A percentile compares a stretch with the other conserved stretches of the same genome.
These are phyloP conservation scores for Papilio glaucus DNA, from an alignment of 1,140 invertebrate species.

Conservation along the genomic window DNA sequence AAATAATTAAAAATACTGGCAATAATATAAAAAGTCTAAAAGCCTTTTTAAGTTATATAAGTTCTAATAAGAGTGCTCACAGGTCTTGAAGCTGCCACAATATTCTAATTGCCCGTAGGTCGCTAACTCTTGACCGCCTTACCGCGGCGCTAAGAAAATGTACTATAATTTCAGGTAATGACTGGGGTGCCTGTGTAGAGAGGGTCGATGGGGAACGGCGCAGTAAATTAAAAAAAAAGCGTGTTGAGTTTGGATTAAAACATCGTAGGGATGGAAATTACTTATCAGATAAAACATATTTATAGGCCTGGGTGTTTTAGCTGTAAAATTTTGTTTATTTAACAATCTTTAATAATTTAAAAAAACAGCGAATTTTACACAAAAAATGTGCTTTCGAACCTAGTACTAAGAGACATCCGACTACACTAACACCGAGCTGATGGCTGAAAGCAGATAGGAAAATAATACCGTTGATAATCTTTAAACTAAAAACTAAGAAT, in stretches of 20 bases:
- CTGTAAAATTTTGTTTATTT: not conserved
- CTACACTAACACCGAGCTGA: too few relatives aligned
- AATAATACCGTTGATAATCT: too few relatives aligned
- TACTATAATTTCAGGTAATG: conserved; percentile 32
- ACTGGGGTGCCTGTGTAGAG: conserved; percentile 22
- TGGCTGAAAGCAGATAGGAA: too few relatives aligned
- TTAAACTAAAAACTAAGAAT: too few relatives aligned
- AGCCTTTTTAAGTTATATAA: not conserved
- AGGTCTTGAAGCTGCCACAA: not conserved
- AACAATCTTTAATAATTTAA: too few relatives aligned
- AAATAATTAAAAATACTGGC: too few relatives aligned
- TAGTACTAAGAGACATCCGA: too few relatives aligned
- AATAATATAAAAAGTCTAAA: not conserved
- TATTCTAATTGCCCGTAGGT: conserved; percentile 21
- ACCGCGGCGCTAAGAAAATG: conserved; percentile 30
- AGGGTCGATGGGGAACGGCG: conserved; percentile 2
- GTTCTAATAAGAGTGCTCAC: conserved; percentile 16
- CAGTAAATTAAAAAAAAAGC: conserved; percentile 17
- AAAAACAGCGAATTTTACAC: too few relatives aligned
- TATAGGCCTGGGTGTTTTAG: not conserved
- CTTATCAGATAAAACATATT: not conserved
- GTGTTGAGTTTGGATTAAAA: conserved; percentile 4
- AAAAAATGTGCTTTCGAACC: too few relatives aligned
- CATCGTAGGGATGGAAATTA: not conserved
- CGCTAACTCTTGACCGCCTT: conserved; percentile 31